Evolutionary conservation across 2,797 vertebrate genomes (phyloP).

Genomic region (Sebastes cheni): DNA sequence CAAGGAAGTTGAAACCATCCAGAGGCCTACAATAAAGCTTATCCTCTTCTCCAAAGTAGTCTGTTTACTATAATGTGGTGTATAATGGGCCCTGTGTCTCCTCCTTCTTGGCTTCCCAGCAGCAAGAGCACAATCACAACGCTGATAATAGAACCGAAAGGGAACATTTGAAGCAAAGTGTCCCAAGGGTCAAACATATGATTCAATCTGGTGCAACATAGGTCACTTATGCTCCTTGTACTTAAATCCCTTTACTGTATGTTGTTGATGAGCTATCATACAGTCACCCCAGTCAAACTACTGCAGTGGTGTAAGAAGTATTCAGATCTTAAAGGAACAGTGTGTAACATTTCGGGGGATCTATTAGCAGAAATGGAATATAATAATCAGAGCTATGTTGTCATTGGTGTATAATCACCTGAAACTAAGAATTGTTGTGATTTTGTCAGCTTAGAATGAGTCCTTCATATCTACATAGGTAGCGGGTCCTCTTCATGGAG

Average conservation of each 20-base stretch:
- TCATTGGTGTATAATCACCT: too few species aligned
- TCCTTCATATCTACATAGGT: too few species aligned
- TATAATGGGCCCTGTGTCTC: slow-evolving; percentile 17
- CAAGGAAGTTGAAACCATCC: background rate
- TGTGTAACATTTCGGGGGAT: background rate
- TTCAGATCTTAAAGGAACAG: background rate
- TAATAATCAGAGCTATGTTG: too few species aligned
- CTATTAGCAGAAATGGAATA: too few species aligned
- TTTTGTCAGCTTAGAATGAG: too few species aligned
- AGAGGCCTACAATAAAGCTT: background rate
- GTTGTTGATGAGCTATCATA: background rate
- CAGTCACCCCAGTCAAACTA: background rate
- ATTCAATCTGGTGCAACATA: background rate
- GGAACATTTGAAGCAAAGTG: background rate
- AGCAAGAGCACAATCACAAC: slow-evolving; percentile 16
- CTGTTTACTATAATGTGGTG: background rate
- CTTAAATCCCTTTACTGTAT: background rate
- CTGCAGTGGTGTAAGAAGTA: background rate
- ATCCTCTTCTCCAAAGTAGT: background rate
- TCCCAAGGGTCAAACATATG: slow-evolving; percentile 3
- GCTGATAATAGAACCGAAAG: slow-evolving; percentile 19
- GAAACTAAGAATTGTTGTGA: too few species aligned
- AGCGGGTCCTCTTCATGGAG: too few species aligned
- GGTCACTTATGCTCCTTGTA: background rate
- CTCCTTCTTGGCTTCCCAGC: slow-evolving; percentile 5